Base-by-base conservation (phyloP, 92 coral and sea anemone species). In the Zoanthus sociatus region DNA sequence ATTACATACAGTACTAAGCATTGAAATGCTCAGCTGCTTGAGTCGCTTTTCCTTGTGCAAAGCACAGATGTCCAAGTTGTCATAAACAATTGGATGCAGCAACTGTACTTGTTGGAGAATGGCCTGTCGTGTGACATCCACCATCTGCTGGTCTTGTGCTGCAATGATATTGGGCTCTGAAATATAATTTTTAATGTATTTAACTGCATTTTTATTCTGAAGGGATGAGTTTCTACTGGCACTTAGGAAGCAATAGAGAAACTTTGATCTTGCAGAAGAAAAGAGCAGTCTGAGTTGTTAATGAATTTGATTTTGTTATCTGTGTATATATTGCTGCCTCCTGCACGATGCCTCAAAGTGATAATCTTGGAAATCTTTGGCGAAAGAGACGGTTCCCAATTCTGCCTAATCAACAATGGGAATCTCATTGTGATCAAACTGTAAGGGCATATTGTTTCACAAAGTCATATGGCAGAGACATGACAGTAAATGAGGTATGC, bases 351-450 rank as follows among this genome's bases (percentile, higher is more conserved):
- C 50, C 61, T 76, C 18, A 66, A 76, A 76, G 67, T 76, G 50
- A 76, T 66, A 12, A 76, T 4, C 81, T 54, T 76, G 50, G 64
- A 76, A 76, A 76, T 76, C 16, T 76, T 76, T 76, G 50, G 3
- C 12, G 81, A 76, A 18, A 47, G 44, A 13, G 67, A 53, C 0
- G 67, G 12, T 31, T 45, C 1, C 63, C 51, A 17, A 50, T 76
- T 76, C 50, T 32, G 17, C 12, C 21, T 54, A 53, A 76, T 17
- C 61, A 47, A 50, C 81, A 20, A 53, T 11, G 64, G 64, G 1
- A 76, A 76, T 54, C 51, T 45, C 37, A 20, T 76, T 7, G 81
- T 76, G 4, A 21, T 18, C 11, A 76, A 76, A 26, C 3, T 50
- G 9, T 11, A 76, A 45, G 81, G 81, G 3, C 60, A 76, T 6